Base-by-base conservation (phyloP, 2,888 invertebrate genomes). In the Melipona beecheii region DNA sequence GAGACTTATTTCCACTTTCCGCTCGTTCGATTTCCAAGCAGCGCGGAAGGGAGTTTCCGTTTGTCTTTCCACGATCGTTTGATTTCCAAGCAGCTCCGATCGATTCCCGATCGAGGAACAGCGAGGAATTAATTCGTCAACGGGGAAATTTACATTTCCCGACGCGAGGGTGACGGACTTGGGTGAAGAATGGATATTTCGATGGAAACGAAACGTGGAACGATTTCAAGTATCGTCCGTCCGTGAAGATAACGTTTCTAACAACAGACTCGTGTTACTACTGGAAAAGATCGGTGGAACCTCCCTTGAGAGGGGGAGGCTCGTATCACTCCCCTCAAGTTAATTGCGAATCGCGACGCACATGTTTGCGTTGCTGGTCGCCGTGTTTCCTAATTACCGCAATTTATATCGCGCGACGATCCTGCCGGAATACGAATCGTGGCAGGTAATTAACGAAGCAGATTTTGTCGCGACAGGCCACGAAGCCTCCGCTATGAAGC, bases 301-400 rank as follows among this genome's bases (percentile, higher is more conserved):
- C 13, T 65, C 74, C 60, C 77, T 0, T 1, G 60, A 54, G 66
- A 58, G 24, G 31, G 24, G 31, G 31, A 31, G 31, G 31, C 31
- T 31, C 31, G 68, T 70, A 71, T 52, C 50, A 62, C 56, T 65
- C 49, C 73, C 56, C 27, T 24, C 19, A 19, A 4, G 56, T 78
- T 81, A 81, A 85, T 77, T 75, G 65, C 80, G 13, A 84, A 84
- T 77, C 58, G 54, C 43, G 64, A 58, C 68, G 75, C 73, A 58
- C 56, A 72, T 73, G 58, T 74, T 71, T 60, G 17, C 11, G n/a
- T 19, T 56, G 13, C 13, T 31, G 74, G 78, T 81, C 68, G 52
- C 27, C 9, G 52, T 50, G 70, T 56, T 82, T 66, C 58, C 58
- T 84, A 75, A 84, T 84, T 72, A 62, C 62, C n/a, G 62, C 27